A percentile compares a stretch with the other conserved stretches of the same genome.
Conservation (phyloP, 2,113 vertebrate species). For the Notarius lentiginosus region DNA sequence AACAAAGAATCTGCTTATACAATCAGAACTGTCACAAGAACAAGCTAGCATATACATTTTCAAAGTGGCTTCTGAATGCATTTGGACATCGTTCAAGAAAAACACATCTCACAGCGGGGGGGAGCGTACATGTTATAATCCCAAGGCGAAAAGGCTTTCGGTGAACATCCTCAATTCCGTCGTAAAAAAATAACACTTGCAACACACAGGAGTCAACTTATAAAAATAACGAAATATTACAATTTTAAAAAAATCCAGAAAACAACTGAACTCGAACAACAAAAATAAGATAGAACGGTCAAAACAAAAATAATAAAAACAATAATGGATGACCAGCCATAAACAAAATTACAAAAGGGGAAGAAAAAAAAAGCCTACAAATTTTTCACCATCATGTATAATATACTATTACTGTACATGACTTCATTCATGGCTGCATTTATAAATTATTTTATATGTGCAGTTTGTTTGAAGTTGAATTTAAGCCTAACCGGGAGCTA, state of each 20-base stretch:
- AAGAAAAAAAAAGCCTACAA: slow-evolving; percentile 46
- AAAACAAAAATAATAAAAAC: background rate
- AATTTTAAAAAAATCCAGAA: background rate
- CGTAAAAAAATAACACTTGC: background rate
- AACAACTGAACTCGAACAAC: background rate
- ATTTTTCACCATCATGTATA: slow-evolving; percentile 50
- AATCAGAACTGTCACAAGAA: slow-evolving; percentile 18
- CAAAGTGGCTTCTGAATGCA: slow-evolving; percentile 18
- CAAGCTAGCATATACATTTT: slow-evolving; percentile 1
- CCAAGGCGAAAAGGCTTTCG: background rate
- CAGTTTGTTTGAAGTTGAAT: background rate
- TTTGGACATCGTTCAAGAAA: slow-evolving; percentile 3
- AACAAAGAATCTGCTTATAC: background rate
- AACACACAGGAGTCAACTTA: background rate
- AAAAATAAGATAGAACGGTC: background rate
- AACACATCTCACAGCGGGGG: background rate
- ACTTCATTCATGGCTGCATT: background rate
- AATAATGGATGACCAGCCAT: background rate
- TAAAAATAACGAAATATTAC: slow-evolving; percentile 29
- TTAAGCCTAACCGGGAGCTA: background rate
- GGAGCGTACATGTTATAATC: background rate
- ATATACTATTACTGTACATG: background rate
- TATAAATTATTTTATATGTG: background rate
- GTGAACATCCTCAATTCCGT: background rate
- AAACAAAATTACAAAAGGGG: background rate